Percentiles rank a stretch among this genome's conserved stretches.
These are phyloP conservation scores for Albula goreensis DNA, from an alignment of 2,113 vertebrate genomes.

Conservation along the genomic window DNA sequence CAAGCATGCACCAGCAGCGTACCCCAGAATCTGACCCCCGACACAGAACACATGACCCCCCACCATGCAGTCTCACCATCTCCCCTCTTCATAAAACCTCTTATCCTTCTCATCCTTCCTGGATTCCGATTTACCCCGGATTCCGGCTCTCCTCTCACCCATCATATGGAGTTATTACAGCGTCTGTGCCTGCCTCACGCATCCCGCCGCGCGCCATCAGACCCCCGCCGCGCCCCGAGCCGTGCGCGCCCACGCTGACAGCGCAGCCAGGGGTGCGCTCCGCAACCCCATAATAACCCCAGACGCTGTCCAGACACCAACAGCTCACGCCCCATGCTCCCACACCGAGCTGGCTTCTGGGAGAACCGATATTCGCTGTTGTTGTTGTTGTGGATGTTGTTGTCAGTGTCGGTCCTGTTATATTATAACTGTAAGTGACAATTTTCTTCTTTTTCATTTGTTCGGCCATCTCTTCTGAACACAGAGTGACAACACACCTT, in stretches of 20 bases:
- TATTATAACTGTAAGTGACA: too few relatives aligned
- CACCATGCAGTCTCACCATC: constrained; percentile 2
- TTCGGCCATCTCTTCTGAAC: too few relatives aligned
- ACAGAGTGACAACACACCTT: too few relatives aligned
- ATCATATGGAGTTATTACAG: constrained; percentile 72
- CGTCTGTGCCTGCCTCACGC: constrained; percentile 68
- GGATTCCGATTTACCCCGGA: constrained; percentile 61
- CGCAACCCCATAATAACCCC: constrained; percentile 42
- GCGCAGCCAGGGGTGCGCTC: constrained; percentile 59
- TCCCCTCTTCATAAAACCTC: constrained; percentile 39
- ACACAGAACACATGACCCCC: not conserved
- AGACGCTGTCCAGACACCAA: constrained; percentile 33
- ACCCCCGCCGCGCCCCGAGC: constrained; percentile 59
- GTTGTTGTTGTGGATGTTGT: not conserved
- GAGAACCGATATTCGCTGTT: not conserved
- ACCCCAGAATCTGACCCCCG: not conserved
- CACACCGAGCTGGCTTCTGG: not conserved
- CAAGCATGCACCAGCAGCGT: not conserved
- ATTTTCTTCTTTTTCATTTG: too few relatives aligned
- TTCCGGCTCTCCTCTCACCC: constrained; percentile 53
- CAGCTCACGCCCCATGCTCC: not conserved
- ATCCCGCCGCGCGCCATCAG: constrained; percentile 53
- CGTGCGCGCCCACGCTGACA: constrained; percentile 62
- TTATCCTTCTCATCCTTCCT: constrained; percentile 27
- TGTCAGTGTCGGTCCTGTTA: too few relatives aligned